phyloP scores from a whole-genome alignment of 2,888 invertebrate genomes.

The Euclidia mi region DNA sequence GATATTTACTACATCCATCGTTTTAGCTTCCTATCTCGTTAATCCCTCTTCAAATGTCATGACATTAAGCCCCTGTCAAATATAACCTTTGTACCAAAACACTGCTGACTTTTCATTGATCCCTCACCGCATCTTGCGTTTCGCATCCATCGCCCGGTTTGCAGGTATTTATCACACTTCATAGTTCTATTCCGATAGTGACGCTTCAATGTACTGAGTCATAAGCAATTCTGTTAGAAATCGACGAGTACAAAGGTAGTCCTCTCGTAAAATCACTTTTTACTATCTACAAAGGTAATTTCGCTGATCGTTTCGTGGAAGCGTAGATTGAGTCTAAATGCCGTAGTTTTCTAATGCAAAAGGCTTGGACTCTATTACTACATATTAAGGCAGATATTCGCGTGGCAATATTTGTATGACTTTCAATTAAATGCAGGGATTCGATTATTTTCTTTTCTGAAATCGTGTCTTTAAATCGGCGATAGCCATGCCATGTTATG shows the following conservation, averaged over 20 bases:
- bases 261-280: conserved; percentile 59
- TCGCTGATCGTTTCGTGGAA: conserved; percentile 47
- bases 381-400: conserved; percentile 17
- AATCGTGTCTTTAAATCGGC: conserved; percentile 23
- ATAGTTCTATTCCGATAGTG: conserved; percentile 19
- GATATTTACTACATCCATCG: conserved; percentile 27
- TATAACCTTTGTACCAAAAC: conserved; percentile 40
- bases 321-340: conserved; percentile 49
- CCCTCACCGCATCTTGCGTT: conserved; percentile 11
- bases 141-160: conserved; percentile 37
- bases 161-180: conserved; percentile 20
- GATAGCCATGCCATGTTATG: conserved; percentile 31
- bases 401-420: conserved; percentile 22
- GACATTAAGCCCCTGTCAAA: conserved; percentile 44
- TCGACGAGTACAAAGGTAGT: conserved; percentile 37
- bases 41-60: conserved; percentile 40
- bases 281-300: conserved; percentile 58
- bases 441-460: conserved; percentile 33
- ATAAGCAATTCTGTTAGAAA: conserved; percentile 24
- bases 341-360: conserved; percentile 28
- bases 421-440: conserved; percentile 40
- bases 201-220: conserved; percentile 41
- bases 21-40: conserved; percentile 36
- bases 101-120: conserved; percentile 22
- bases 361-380: conserved; percentile 10